These are phyloP conservation scores for Theonella swinhoei DNA, from an alignment of 37 sponge, comb jelly and placozoan genomes.

Conservation along the genomic window DNA sequence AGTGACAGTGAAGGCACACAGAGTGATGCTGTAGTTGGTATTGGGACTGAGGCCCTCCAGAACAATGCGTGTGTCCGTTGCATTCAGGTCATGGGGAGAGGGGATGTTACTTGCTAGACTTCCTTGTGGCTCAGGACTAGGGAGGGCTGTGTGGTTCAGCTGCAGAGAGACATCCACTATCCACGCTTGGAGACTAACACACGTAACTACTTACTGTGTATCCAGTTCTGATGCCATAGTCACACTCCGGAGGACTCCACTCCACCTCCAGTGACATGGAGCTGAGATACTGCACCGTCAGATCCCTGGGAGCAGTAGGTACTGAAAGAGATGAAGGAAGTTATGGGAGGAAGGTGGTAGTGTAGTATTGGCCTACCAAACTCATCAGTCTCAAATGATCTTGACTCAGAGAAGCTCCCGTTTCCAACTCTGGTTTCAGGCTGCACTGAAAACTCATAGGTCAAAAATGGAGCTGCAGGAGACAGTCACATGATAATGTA, in stretches of 20 bases:
- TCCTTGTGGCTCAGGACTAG: neutral
- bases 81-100: neutral
- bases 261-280: constrained; percentile 18
- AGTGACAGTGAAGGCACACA: constrained; percentile 22
- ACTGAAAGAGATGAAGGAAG: neutral
- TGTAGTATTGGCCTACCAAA: neutral
- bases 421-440: constrained; percentile 22
- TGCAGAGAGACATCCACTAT: no score
- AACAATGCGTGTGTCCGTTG: neutral
- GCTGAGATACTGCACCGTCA: constrained; percentile 7
- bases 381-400: constrained; percentile 20
- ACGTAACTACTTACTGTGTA: constrained; percentile 12
- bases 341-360: neutral
- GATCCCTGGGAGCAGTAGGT: constrained; percentile 1
- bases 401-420: constrained; percentile 30
- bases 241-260: constrained; percentile 26
- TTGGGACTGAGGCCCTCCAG: constrained; percentile 19
- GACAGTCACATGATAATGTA: no score
- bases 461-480: constrained; percentile 42
- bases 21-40: constrained; percentile 22
- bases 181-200: no score
- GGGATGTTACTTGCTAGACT: neutral
- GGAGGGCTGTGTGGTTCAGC: neutral
- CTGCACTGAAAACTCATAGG: constrained; percentile 31
- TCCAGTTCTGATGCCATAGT: constrained; percentile 35